A percentile compares a stretch with the other conserved stretches of the same genome.
Conservation (phyloP, 2,888 invertebrate species). For the Fabriciana adippe region DNA sequence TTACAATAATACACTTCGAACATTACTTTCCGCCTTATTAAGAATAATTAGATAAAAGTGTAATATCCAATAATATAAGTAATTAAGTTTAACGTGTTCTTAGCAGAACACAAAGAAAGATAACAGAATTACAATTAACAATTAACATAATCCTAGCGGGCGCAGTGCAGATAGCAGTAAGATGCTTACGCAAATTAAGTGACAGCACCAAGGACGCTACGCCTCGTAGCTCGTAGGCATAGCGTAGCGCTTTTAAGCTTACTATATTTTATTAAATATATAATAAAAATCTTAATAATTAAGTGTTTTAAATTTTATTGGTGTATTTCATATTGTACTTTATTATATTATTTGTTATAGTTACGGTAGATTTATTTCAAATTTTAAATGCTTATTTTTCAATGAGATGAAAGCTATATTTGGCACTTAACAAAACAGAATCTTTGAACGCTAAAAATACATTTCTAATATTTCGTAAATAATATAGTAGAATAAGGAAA, state of each 20-base stretch:
- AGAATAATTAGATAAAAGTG: conserved; percentile 15
- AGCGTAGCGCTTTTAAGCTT: conserved; percentile 33
- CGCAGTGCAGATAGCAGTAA: conserved; percentile 77
- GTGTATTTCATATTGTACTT: too few species aligned
- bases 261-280: neutral
- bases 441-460: too few species aligned
- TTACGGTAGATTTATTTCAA: too few species aligned
- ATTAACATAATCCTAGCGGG: conserved; percentile 79
- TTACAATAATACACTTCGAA: too few species aligned
- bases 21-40: neutral
- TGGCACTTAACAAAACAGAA: too few species aligned
- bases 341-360: too few species aligned
- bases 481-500: too few species aligned
- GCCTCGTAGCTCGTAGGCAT: conserved; percentile 43
- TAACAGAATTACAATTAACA: conserved; percentile 72
- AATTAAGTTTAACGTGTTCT: conserved; percentile 37
- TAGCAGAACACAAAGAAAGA: conserved; percentile 59
- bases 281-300: too few species aligned
- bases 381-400: too few species aligned
- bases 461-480: too few species aligned
- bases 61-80: conserved; percentile 25
- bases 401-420: too few species aligned
- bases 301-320: neutral
- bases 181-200: conserved; percentile 78
- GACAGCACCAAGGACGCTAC: conserved; percentile 54